Base-by-base conservation (phyloP, 2,797 vertebrate genomes). In the Silurus aristotelis region DNA sequence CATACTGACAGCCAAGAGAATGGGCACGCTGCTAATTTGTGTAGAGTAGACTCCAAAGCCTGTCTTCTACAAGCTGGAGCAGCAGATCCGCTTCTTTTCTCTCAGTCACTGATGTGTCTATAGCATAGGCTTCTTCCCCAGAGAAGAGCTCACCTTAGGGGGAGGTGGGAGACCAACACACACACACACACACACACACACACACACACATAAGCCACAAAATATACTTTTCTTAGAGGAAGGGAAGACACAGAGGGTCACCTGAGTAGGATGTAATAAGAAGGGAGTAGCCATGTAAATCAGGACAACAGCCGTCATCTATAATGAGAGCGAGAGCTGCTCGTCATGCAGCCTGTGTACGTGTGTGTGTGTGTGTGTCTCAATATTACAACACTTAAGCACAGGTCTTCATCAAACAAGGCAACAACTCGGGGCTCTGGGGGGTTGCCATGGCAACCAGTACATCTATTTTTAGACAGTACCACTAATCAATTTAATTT, bases 401-500 rank as follows among this genome's bases (percentile, higher is more conserved):
- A 85, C 83, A 87, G 90, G 89, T 89, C 90, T 90, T 91, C 89
- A 90, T 89, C 89, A 90, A 89, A 91, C 85, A 86, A 89, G 88
- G 88, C 90, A 91, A 88, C 89, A 90, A 90, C 89, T 90, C 89
- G 82, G 89, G 86, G 83, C 83, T 84, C 87, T 81, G 82, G 68
- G 86, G 58, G 85, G 91, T 92, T 91, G 85, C 90, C 89, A 88
- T 83, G 88, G 91, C 84, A 92, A 92, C 89, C 80, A 55, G 85
- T 84, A 86, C 70, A 70, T 91, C 90, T 92, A 92, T 92, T 92
- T 92, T 90, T 92, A 92, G 90, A 90, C 90, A 83, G 88, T 87
- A 89, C 90, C 86, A 92, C 90, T 92, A 92, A 92, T 92, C 91
- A 92, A 92, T 92, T 90, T 91, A 90, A 91, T 91, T 91, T 91